A percentile compares a stretch with the other conserved stretches of the same genome.
Conservation (phyloP, 2,888 invertebrate genomes). For the Exocentrus adspersus region DNA sequence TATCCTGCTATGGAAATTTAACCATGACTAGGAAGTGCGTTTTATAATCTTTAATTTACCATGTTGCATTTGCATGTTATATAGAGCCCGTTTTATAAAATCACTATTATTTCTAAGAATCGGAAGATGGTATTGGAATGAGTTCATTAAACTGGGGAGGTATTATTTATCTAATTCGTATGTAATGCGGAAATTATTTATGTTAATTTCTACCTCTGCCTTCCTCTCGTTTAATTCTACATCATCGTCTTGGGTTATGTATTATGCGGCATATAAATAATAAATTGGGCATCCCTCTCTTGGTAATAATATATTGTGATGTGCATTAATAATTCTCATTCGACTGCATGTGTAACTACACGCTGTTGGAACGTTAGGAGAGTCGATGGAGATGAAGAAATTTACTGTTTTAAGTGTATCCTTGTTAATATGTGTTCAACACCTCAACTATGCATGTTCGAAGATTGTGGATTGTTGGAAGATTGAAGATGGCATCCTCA, state of each 20-base stretch:
- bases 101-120: slow-evolving; percentile 25
- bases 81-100: slow-evolving; percentile 26
- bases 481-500: no score
- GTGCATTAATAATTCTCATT: slow-evolving; percentile 3
- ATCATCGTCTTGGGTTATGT: background rate
- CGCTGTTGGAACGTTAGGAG: background rate
- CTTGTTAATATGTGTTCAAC: background rate
- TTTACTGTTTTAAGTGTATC: background rate
- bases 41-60: slow-evolving; percentile 37
- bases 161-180: slow-evolving; percentile 10
- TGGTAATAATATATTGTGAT: slow-evolving; percentile 4
- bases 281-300: background rate
- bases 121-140: slow-evolving; percentile 4
- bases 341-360: background rate
- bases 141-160: slow-evolving; percentile 5
- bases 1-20: slow-evolving; percentile 36
- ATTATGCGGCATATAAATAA: slow-evolving; percentile 5
- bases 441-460: no score
- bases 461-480: no score
- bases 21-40: slow-evolving; percentile 41
- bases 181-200: slow-evolving; percentile 19
- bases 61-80: slow-evolving; percentile 37
- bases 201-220: slow-evolving; percentile 6
- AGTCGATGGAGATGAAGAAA: background rate
- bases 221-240: slow-evolving; percentile 3